Percentiles rank a stretch among this genome's conserved stretches.
Conservation (phyloP, 2,113 vertebrate genomes). For the Brachyhypopomus gauderio region DNA sequence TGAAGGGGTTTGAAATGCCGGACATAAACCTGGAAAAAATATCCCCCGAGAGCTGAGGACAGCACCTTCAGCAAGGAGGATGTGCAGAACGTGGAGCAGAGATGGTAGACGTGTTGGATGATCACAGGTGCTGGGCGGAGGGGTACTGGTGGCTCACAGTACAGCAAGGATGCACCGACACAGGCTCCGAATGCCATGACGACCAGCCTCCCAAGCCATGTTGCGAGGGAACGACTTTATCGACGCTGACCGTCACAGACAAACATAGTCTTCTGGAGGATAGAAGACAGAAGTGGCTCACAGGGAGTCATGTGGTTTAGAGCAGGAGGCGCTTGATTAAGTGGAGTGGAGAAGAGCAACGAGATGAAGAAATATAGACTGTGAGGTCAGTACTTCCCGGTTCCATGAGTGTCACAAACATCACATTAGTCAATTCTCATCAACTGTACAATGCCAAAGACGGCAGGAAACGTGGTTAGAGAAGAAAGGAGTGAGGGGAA, state of each 20-base stretch:
- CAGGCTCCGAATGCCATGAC: neutral
- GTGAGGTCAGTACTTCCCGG: neutral
- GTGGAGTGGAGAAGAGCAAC: neutral
- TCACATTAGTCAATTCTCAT: constrained; percentile 13
- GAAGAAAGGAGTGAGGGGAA: neutral
- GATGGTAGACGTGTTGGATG: neutral
- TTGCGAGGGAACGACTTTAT: neutral
- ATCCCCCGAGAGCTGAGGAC: neutral
- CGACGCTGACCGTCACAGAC: neutral
- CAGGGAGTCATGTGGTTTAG: neutral
- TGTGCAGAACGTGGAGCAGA: neutral
- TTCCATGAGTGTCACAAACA: neutral
- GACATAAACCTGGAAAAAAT: neutral
- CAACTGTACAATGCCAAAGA: neutral
- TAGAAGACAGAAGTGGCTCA: neutral
- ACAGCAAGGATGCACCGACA: neutral
- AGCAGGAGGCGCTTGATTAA: constrained; percentile 11
- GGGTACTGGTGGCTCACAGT: neutral
- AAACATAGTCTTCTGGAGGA: constrained; percentile 9
- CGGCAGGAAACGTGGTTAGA: neutral
- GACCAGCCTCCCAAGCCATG: neutral
- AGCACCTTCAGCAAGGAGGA: neutral
- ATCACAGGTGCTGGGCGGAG: constrained; percentile 2
- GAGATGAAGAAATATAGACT: constrained; percentile 7
- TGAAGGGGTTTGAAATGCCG: too few relatives aligned